These are phyloP conservation scores for Noctua janthina DNA, from an alignment of 2,888 invertebrate species.

Conservation along the genomic window DNA sequence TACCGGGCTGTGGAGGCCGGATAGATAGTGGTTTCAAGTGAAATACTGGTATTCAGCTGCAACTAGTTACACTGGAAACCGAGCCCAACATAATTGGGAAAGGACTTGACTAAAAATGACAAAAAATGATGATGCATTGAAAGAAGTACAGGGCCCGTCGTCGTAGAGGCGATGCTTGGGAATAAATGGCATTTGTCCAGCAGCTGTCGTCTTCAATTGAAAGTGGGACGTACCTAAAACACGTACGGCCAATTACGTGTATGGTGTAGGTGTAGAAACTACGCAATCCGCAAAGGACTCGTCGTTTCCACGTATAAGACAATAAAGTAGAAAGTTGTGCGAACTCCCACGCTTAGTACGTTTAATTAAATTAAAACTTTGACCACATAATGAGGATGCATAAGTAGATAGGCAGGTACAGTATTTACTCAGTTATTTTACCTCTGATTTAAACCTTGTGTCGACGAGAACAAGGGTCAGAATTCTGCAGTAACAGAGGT, in stretches of 20 bases:
- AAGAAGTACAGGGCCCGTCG: not conserved
- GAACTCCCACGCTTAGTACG: conserved; percentile 50
- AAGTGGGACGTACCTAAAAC: conserved; percentile 16
- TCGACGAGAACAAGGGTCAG: not conserved
- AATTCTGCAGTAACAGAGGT: not conserved
- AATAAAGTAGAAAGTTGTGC: conserved; percentile 63
- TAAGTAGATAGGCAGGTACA: not conserved
- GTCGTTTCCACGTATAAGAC: conserved; percentile 46
- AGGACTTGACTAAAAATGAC: not conserved
- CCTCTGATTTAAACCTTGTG: not conserved
- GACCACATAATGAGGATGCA: conserved; percentile 47
- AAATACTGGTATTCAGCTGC: not conserved
- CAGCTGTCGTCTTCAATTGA: not conserved
- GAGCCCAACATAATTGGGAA: not conserved
- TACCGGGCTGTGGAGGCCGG: not conserved
- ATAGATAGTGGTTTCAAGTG: not conserved
- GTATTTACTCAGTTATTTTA: not conserved
- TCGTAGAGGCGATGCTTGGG: too few species aligned
- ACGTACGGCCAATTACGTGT: conserved; percentile 9
- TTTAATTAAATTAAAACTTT: conserved; percentile 61
- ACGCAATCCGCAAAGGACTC: conserved; percentile 54
- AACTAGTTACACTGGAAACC: not conserved
- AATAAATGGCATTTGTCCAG: not conserved
- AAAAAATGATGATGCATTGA: not conserved
- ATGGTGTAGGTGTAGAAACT: conserved; percentile 43